Evolutionary conservation across 2,888 invertebrate species (phyloP), one percentile per base, ranked within the genome.

Genomic region (Leptopilina myrica): DNA sequence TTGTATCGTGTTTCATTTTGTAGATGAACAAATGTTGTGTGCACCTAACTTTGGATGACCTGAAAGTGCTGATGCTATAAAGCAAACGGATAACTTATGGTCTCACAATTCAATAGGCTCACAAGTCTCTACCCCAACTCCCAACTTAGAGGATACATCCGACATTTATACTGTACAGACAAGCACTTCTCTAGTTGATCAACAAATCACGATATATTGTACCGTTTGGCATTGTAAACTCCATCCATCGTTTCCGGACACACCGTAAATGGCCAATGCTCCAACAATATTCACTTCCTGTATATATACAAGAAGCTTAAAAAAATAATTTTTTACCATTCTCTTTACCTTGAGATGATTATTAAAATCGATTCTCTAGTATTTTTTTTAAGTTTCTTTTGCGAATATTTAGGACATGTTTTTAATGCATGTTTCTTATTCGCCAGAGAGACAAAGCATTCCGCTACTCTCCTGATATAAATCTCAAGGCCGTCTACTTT

Each of bases 251-350:
- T 78, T 80, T 83, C 79, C 80, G 81, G 14, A 9, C 9, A 49
- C 40, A 65, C n/a, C 59, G 76, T 84, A 80, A 78, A 85, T 80
- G 83, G 82, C 78, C 20, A 20, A 20, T 20, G 20, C 80, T 81
- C 76, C 77, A 62, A 11, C 75, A 20, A 20, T 20, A 66, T 14
- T 64, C 78, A 78, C 82, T 85, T 86, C 86, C 86, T 86, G 40
- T 76, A 43, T 43, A 43, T 43, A 43, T 20, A 33, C 2, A 33
- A 33, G 33, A 33, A 33, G 33, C 33, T 33, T 33, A 33, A 33
- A 33, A 33, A 33, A 2, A 33, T 33, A 33, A 33, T 33, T 33
- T 20, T 20, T 20, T 0, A 33, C 2, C 33, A 33, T 33, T 5
- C 33, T 33, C 5, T 33, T 33, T 33, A 5, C 33, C 5, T 33